Conservation (phyloP, 2,888 invertebrate species). For the Melipona beecheii region DNA sequence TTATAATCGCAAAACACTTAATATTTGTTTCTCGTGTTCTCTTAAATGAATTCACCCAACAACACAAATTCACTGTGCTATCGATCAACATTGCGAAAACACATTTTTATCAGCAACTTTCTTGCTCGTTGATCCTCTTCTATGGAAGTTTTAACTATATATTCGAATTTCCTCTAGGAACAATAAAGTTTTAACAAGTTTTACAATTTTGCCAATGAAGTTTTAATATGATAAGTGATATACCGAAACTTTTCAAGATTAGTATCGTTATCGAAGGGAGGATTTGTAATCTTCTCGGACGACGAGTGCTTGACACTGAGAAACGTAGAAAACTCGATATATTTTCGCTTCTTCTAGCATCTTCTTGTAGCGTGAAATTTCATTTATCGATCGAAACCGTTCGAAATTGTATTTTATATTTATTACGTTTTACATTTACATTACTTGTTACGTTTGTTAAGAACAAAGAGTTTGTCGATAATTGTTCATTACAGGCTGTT, state of each 20-base stretch:
- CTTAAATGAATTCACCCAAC: not conserved
- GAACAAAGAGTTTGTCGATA: not conserved
- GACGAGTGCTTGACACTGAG: conserved; percentile 12
- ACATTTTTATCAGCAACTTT: not conserved
- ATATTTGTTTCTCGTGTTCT: not conserved
- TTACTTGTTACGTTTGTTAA: not conserved
- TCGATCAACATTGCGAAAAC: not conserved
- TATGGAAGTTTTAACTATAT: not conserved
- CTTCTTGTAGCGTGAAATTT: not conserved
- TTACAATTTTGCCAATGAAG: conserved; percentile 7
- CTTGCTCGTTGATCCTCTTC: not conserved
- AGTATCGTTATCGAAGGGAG: not conserved
- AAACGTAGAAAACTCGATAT: not conserved
- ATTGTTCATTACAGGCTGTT: not conserved
- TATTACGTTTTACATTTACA: not conserved
- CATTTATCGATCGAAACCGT: not conserved
- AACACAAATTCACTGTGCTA: no score
- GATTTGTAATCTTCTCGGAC: conserved; percentile 8
- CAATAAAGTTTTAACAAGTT: conserved; percentile 19
- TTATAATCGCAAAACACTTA: not conserved
- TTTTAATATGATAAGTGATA: not conserved
- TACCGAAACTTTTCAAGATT: conserved; percentile 20
- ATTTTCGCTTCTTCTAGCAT: not conserved
- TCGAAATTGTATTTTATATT: not conserved
- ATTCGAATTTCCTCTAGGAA: conserved; percentile 4